Evolutionary conservation across 2,113 vertebrate genomes (phyloP).

Genomic region (Tachysurus vachellii): DNA sequence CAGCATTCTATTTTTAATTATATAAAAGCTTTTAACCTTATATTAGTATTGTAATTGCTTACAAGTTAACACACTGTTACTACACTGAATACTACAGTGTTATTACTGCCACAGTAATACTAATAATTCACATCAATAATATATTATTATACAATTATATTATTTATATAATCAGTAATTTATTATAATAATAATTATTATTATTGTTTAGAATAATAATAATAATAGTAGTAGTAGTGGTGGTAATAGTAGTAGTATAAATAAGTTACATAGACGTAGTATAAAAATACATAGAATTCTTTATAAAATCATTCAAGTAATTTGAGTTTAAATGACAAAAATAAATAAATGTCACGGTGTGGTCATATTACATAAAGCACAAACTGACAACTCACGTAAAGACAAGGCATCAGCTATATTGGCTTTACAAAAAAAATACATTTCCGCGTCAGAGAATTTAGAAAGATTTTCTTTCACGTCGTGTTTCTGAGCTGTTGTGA

Average conservation of each 20-base stretch:
- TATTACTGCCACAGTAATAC: too few species aligned
- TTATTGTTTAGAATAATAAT: background rate
- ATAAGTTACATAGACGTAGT: background rate
- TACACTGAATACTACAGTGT: background rate
- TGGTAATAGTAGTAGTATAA: background rate
- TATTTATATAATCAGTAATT: too few species aligned
- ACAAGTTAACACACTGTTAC: background rate
- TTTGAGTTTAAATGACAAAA: background rate
- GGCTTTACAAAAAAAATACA: background rate
- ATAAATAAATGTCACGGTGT: background rate
- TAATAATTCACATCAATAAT: too few species aligned
- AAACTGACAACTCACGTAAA: background rate
- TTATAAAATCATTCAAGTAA: background rate
- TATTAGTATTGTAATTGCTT: background rate
- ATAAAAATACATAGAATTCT: background rate
- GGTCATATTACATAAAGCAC: background rate
- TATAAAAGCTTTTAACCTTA: background rate
- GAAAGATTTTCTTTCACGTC: background rate
- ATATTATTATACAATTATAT: too few species aligned
- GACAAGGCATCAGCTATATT: background rate
- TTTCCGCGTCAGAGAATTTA: background rate
- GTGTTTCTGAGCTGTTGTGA: conserved; percentile 4
- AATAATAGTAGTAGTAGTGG: background rate
- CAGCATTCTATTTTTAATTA: background rate
- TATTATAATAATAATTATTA: too few species aligned